Evolutionary conservation across 2,113 vertebrate species (phyloP).

Genomic region (Microtus oregoni): DNA sequence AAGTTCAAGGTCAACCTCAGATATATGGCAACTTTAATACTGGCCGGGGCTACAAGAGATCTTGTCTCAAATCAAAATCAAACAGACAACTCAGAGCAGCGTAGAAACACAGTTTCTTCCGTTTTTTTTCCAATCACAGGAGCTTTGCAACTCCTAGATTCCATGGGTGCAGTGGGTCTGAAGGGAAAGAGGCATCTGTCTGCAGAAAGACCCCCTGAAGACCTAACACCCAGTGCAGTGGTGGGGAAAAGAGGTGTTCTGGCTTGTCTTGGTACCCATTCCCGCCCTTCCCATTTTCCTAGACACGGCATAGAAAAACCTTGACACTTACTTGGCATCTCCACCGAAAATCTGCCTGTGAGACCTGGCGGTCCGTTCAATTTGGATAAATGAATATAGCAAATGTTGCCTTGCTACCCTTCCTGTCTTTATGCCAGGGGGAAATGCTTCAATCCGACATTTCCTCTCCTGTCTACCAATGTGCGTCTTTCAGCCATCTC

Average conservation of each 20-base stretch:
- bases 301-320: not conserved
- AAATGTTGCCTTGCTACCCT: not conserved
- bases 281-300: not conserved
- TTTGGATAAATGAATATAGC: not conserved
- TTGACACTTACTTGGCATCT: not conserved
- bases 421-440: not conserved
- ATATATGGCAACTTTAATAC: not conserved
- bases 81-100: not conserved
- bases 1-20: not conserved
- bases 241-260: not conserved
- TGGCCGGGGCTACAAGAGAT: not conserved
- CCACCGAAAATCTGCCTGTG: not conserved
- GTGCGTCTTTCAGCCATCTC: not conserved
- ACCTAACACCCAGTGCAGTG: not conserved
- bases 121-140: not conserved
- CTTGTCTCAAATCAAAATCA: not conserved
- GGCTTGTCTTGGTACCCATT: not conserved
- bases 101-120: not conserved
- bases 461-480: not conserved
- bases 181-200: not conserved
- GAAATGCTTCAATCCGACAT: not conserved
- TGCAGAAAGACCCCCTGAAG: not conserved
- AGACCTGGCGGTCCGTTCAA: not conserved
- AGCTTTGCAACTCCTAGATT: not conserved
- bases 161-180: not conserved